phyloP scores from a whole-genome alignment of 2,113 vertebrate species.

The Leptodactylus fuscus region DNA sequence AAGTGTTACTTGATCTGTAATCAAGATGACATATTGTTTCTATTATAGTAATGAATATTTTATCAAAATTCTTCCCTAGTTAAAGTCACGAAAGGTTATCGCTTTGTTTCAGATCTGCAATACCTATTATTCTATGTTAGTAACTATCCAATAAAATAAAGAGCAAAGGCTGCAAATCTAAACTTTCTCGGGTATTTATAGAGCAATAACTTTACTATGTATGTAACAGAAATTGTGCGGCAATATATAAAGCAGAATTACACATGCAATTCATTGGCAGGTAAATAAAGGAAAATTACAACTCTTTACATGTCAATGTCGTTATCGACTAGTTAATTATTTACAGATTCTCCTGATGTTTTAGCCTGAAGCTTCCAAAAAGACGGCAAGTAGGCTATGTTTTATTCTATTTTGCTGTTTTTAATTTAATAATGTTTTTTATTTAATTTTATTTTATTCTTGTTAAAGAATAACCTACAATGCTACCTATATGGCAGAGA shows the following conservation, averaged over 20 bases:
- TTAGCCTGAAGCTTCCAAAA: not conserved
- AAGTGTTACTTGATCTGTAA: slow-evolving; percentile 24
- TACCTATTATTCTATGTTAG: slow-evolving; percentile 33
- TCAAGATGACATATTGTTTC: slow-evolving; percentile 55
- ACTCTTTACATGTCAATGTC: not conserved
- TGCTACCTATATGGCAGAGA: too few species aligned
- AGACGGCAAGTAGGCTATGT: not conserved
- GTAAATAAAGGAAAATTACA: slow-evolving; percentile 39
- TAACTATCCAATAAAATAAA: slow-evolving; percentile 36
- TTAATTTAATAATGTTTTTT: too few species aligned
- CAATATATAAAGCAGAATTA: slow-evolving; percentile 22
- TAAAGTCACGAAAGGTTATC: slow-evolving; percentile 50
- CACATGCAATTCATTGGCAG: slow-evolving; percentile 17
- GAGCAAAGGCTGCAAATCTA: slow-evolving; percentile 18
- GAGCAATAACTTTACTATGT: slow-evolving; percentile 34
- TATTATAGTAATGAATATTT: slow-evolving; percentile 52
- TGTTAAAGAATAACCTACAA: too few species aligned
- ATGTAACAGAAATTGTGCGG: slow-evolving; percentile 9
- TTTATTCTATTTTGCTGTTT: not conserved
- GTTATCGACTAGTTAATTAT: slow-evolving; percentile 37
- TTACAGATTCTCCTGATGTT: slow-evolving; percentile 13
- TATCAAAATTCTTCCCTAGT: slow-evolving; percentile 6
- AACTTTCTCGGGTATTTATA: slow-evolving; percentile 45
- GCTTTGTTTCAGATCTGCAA: slow-evolving; percentile 14
- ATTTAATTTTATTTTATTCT: too few species aligned